These are phyloP conservation scores for Sebastes schlegelii DNA, from an alignment of 2,113 vertebrate genomes.

Conservation along the genomic window DNA sequence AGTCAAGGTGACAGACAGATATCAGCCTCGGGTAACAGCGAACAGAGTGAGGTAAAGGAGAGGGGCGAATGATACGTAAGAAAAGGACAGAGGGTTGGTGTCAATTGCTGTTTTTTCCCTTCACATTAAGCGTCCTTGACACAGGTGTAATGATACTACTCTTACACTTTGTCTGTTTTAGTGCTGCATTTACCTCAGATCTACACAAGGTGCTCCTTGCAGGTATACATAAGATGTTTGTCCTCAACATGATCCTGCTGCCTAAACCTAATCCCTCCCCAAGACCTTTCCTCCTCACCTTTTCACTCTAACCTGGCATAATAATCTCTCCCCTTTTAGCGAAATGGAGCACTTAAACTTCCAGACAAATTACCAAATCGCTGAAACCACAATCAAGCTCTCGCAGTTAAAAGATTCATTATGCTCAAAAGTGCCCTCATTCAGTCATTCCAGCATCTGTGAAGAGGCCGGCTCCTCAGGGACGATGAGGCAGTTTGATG, in stretches of 20 bases:
- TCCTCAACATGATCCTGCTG: constrained; percentile 63
- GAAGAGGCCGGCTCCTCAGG: constrained; percentile 19
- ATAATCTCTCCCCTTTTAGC: constrained; percentile 11
- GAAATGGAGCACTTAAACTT: constrained; percentile 22
- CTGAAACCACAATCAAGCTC: constrained; percentile 25
- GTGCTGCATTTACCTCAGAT: constrained; percentile 60
- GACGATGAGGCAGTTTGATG: not conserved
- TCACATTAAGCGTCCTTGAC: constrained; percentile 73
- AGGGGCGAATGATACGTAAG: constrained; percentile 66
- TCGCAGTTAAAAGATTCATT: constrained; percentile 48
- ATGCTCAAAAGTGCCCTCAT: constrained; percentile 41
- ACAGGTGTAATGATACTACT: constrained; percentile 69
- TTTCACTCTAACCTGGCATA: constrained; percentile 12
- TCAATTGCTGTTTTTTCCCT: constrained; percentile 68
- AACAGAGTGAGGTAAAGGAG: constrained; percentile 62
- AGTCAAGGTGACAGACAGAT: constrained; percentile 68
- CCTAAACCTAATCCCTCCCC: constrained; percentile 52
- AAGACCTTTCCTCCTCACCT: constrained; percentile 44
- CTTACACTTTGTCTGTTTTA: constrained; percentile 66
- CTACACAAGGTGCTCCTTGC: constrained; percentile 27
- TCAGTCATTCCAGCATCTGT: constrained; percentile 42
- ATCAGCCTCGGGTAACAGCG: constrained; percentile 65
- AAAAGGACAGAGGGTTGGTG: constrained; percentile 73
- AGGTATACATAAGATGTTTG: constrained; percentile 47
- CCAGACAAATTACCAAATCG: constrained; percentile 44